Conservation (phyloP, 2,888 invertebrate genomes). For the Perizoma affinitatum region DNA sequence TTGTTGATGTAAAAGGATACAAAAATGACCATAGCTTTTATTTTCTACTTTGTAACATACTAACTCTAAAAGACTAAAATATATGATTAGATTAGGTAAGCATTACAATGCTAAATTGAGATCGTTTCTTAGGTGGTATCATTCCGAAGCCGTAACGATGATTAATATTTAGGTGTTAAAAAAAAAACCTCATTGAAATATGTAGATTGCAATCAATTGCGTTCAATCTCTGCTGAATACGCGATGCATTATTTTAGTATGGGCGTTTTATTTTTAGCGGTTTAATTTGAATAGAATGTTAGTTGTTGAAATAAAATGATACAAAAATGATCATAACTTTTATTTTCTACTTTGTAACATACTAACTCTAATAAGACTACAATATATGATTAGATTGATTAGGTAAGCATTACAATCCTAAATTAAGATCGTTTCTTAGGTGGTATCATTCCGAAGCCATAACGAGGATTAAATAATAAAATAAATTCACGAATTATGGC, state of each 20-base stretch:
- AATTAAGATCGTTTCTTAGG: slow-evolving; percentile 14
- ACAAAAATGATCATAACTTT: slow-evolving; percentile 34
- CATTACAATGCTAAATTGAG: slow-evolving; percentile 9
- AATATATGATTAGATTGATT: slow-evolving; percentile 30
- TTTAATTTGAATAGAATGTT: slow-evolving; percentile 52
- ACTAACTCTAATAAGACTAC: slow-evolving; percentile 31
- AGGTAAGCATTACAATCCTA: slow-evolving; percentile 1
- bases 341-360: slow-evolving; percentile 33
- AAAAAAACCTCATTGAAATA: no score
- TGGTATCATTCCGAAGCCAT: slow-evolving; percentile 58
- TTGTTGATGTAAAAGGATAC: no score
- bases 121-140: slow-evolving; percentile 20
- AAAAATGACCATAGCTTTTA: no score
- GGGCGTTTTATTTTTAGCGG: slow-evolving; percentile 53
- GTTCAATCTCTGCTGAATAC: slow-evolving; percentile 20
- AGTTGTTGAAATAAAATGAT: slow-evolving; percentile 65
- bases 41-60: no score
- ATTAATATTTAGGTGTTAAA: no score
- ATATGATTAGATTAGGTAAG: slow-evolving; percentile 12
- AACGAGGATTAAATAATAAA: slow-evolving; percentile 64
- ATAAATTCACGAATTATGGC: slow-evolving; percentile 86
- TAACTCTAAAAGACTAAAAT: slow-evolving; percentile 34
- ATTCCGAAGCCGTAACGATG: slow-evolving; percentile 65
- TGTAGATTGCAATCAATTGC: slow-evolving; percentile 19
- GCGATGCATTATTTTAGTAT: slow-evolving; percentile 56